Percentiles rank a stretch among this genome's conserved stretches.
phyloP scores from a whole-genome alignment of 2,888 invertebrate genomes.

The Sminthurinus aureus region DNA sequence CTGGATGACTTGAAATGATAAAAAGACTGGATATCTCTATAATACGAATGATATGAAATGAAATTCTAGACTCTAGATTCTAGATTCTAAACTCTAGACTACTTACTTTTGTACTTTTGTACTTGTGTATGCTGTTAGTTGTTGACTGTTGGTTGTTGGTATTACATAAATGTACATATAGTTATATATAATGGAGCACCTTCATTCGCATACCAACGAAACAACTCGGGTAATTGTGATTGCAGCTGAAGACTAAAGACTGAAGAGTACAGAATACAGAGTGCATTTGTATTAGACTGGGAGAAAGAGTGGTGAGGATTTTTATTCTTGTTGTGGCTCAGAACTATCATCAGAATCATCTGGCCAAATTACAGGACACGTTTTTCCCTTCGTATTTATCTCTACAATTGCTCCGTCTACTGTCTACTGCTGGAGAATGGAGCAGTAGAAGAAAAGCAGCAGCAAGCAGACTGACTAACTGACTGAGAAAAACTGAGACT shows the following conservation, averaged over 20 bases:
- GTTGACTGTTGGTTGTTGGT: no score
- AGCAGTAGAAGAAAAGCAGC: no score
- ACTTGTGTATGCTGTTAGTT: no score
- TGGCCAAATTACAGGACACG: conserved; percentile 45
- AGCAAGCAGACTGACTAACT: background rate
- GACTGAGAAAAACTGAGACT: background rate
- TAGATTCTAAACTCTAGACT: no score
- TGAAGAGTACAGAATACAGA: background rate
- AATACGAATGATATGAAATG: no score
- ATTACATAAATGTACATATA: background rate
- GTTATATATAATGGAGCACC: background rate
- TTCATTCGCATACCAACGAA: background rate
- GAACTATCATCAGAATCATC: conserved; percentile 45
- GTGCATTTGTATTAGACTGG: no score
- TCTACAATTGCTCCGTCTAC: background rate
- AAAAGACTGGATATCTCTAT: no score
- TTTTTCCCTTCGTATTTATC: conserved; percentile 42
- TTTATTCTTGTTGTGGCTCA: conserved; percentile 40
- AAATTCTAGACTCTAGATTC: no score
- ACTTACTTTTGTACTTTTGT: no score
- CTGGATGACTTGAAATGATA: no score
- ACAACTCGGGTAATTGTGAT: conserved; percentile 7
- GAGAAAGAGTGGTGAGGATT: conserved; percentile 15
- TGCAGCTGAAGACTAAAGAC: background rate
- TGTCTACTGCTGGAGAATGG: no score